These are phyloP conservation scores for Drosophila azteca DNA, from an alignment of 1,140 invertebrate species.

Conservation along the genomic window DNA sequence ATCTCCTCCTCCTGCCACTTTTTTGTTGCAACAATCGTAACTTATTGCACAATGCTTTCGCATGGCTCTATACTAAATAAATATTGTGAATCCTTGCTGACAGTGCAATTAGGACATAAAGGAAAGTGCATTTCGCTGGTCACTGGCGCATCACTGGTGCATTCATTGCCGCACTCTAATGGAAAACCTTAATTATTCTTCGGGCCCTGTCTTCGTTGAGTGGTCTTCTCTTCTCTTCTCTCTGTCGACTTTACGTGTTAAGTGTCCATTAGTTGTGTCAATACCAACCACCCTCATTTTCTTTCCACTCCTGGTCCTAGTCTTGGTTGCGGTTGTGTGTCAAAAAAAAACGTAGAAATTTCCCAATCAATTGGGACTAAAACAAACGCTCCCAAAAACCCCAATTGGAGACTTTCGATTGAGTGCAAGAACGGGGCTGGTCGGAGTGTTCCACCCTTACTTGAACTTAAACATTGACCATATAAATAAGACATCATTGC, in stretches of 20 bases:
- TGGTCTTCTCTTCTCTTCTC: background rate
- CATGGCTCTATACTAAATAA: slow-evolving; percentile 3
- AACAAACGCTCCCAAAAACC: background rate
- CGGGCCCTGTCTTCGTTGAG: background rate
- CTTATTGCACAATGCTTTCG: slow-evolving; percentile 24
- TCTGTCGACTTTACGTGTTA: slow-evolving; percentile 18
- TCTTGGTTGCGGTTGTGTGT: background rate
- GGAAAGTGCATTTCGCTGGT: background rate
- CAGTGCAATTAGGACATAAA: background rate
- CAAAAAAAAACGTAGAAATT: background rate
- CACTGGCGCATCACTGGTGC: background rate
- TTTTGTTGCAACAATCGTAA: slow-evolving; percentile 32
- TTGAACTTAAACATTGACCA: background rate
- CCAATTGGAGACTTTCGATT: background rate
- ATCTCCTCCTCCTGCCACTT: slow-evolving; percentile 3
- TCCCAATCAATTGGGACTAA: slow-evolving; percentile 5
- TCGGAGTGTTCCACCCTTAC: too few species aligned
- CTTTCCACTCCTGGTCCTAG: background rate
- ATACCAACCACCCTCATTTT: slow-evolving; percentile 2
- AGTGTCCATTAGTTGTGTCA: slow-evolving; percentile 49
- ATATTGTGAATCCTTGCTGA: background rate
- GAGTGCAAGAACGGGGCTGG: too few species aligned
- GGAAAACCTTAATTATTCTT: slow-evolving; percentile 39
- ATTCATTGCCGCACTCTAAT: slow-evolving; percentile 17
- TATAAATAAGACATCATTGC: background rate